Conservation (phyloP, 2,888 invertebrate genomes). For the Hirtodrosophila histrioides region DNA sequence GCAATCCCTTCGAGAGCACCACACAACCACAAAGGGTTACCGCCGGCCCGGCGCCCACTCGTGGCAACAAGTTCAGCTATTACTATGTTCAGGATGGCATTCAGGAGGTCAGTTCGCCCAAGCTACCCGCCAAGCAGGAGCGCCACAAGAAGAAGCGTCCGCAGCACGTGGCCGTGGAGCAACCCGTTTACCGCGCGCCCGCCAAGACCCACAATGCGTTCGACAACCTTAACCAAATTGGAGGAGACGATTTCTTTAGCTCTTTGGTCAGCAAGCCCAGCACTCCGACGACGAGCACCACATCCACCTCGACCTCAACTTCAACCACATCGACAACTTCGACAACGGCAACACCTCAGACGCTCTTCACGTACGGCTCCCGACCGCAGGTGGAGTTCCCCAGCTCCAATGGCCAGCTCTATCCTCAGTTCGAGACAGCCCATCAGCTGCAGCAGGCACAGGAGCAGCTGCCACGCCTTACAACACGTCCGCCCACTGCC, state of each 20-base stretch:
- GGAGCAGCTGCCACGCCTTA: slow-evolving; percentile 68
- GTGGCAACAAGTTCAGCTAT: slow-evolving; percentile 82
- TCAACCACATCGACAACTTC: slow-evolving; percentile 85
- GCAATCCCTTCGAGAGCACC: slow-evolving; percentile 63
- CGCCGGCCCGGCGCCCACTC: slow-evolving; percentile 47
- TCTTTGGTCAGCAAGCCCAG: slow-evolving; percentile 54
- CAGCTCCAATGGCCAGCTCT: slow-evolving; percentile 79
- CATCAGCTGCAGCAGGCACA: slow-evolving; percentile 42
- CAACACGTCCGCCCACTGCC: slow-evolving; percentile 71
- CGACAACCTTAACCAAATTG: slow-evolving; percentile 82
- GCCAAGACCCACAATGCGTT: slow-evolving; percentile 75
- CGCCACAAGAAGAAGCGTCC: slow-evolving; percentile 82
- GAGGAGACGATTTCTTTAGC: slow-evolving; percentile 82
- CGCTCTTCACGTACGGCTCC: slow-evolving; percentile 77
- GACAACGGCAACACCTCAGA: slow-evolving; percentile 70
- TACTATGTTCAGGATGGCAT: slow-evolving; percentile 80
- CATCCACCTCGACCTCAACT: slow-evolving; percentile 84
- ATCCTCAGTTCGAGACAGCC: slow-evolving; percentile 67
- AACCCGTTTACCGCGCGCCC: slow-evolving; percentile 67
- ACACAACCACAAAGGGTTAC: slow-evolving; percentile 46
- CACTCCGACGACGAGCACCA: slow-evolving; percentile 77
- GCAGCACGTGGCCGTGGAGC: slow-evolving; percentile 71
- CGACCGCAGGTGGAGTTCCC: slow-evolving; percentile 80
- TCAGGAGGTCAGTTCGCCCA: slow-evolving; percentile 81
- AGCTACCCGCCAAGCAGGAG: slow-evolving; percentile 79